A percentile compares a stretch with the other conserved stretches of the same genome.
Conservation (phyloP, 2,888 invertebrate species). For the Amorpha juglandis region DNA sequence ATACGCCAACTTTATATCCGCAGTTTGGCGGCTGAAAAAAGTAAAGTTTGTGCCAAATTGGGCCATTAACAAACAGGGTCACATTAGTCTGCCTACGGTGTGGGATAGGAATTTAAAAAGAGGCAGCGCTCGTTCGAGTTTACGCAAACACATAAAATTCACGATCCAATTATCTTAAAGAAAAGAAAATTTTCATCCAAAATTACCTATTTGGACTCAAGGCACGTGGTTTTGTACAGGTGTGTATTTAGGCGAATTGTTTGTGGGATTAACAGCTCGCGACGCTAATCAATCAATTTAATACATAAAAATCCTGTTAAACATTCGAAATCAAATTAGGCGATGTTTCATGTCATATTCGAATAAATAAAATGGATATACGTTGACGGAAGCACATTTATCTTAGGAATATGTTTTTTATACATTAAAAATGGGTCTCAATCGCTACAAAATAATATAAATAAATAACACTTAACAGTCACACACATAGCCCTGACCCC, state of each 20-base stretch:
- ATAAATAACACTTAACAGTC: too few relatives aligned
- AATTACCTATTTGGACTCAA: constrained; percentile 56
- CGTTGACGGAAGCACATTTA: too few relatives aligned
- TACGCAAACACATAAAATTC: constrained; percentile 58
- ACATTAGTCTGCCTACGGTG: constrained; percentile 20
- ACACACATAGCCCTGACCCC: too few relatives aligned
- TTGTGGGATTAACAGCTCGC: constrained; percentile 30
- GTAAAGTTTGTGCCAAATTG: constrained; percentile 23
- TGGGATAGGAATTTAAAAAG: constrained; percentile 45
- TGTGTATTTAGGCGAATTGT: constrained; percentile 25
- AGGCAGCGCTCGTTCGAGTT: constrained; percentile 50
- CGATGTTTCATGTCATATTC: too few relatives aligned
- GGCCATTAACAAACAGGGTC: constrained; percentile 23
- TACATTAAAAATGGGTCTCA: too few relatives aligned
- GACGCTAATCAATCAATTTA: too few relatives aligned
- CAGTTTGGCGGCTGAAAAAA: constrained; percentile 20
- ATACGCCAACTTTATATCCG: constrained; percentile 4
- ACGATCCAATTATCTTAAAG: constrained; percentile 53
- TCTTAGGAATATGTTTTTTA: too few relatives aligned
- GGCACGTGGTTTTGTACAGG: constrained; percentile 52
- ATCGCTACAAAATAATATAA: too few relatives aligned
- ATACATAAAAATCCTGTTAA: too few relatives aligned
- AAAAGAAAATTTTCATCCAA: constrained; percentile 56
- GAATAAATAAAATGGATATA: too few relatives aligned
- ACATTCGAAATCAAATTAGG: too few relatives aligned